Evolutionary conservation across 2,113 vertebrate genomes (phyloP), one percentile per base, ranked within the genome.

Genomic region (Pionites leucogaster): DNA sequence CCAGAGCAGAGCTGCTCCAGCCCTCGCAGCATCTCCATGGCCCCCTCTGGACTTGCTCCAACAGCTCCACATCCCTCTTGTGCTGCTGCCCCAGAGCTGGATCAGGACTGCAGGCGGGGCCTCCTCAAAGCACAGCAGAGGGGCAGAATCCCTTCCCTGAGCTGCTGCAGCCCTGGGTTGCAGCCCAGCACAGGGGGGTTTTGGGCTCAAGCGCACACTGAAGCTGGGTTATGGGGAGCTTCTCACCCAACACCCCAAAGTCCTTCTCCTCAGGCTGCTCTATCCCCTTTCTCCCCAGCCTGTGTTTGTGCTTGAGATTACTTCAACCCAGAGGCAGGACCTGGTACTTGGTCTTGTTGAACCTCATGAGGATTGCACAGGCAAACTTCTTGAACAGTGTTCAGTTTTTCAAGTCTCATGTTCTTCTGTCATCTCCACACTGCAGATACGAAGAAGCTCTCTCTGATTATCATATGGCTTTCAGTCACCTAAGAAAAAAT

Each of bases 381-480:
- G 33, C 33, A 35, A 35, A 20, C 60, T 76, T 72, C 22, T 55
- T 29, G 25, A 44, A n/a, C 71, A n/a, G 23, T 29, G 29, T 52
- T 10, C 33, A 74, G 44, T 13, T 25, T 24, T 52, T 33, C 65
- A 22, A 71, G 42, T 14, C 80, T 93, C 49, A 11, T 33, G 52
- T 44, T 67, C 33, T 75, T 19, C 27, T 69, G 7, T 41, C 17
- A 14, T 41, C 15, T 37, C 85, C 85, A 15, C 2, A 20, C 13
- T 78, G 15, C 92, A 99, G 99, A 96, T 96, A 98, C 25, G 98
- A 98, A 57, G 98, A 99, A 81, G 99, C 99, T 75, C 95, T 99
- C 47, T 96, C 97, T 9, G 99, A 99, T 96, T 99, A 98, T 65
- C 97, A 94, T 41, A 96, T 95, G 97, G 98, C 99, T 20, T 98